Evolutionary conservation across 2,797 vertebrate species (phyloP), one percentile per base, ranked within the genome.

Genomic region (Gambelia wislizenii): DNA sequence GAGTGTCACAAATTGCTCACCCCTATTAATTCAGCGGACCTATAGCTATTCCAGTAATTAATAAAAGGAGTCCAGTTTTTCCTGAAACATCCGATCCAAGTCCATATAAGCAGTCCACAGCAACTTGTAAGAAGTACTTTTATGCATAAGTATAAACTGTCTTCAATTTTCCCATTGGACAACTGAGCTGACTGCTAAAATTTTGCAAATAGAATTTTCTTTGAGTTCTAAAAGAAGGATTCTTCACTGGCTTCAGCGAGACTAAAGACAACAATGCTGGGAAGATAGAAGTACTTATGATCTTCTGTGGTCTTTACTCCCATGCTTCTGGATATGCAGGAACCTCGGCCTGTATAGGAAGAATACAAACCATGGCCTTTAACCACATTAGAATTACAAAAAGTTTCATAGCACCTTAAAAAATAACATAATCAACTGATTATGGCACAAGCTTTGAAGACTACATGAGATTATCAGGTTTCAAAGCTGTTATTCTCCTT

Each of bases 331-430:
- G 84, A 97, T 92, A 79, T 96, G 96, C 85, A 97, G 92, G 92
- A 97, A 99, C 61, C 98, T 96, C 0, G 97, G 97, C 94, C 99
- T 99, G 91, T 77, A 77, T 83, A 89, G 94, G 86, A 39, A 89
- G 74, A 94, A 52, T 87, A 92, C 92, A 20, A 3, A 89, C 0
- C 79, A 94, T 70, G 86, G 61, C 18, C 92, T 77, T 91, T 84
- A 82, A 22, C 36, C 12, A 85, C 79, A 47, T 4, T 33, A 47
- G 30, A 33, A 18, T 56, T 69, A 39, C 20, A 59, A 54, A 54
- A 22, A 81, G 25, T 30, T 74, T 85, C 75, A 25, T 59, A 49
- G 52, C 25, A 20, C 8, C 16, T 75, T 75, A 59, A 85, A 42
- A 12, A 36, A 16, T 5, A 80, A 42, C 6, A 72, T 12, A 59